Percentiles rank a stretch among this genome's conserved stretches.
phyloP scores from a whole-genome alignment of 1,140 invertebrate genomes.

The Steinernema khuongi region DNA sequence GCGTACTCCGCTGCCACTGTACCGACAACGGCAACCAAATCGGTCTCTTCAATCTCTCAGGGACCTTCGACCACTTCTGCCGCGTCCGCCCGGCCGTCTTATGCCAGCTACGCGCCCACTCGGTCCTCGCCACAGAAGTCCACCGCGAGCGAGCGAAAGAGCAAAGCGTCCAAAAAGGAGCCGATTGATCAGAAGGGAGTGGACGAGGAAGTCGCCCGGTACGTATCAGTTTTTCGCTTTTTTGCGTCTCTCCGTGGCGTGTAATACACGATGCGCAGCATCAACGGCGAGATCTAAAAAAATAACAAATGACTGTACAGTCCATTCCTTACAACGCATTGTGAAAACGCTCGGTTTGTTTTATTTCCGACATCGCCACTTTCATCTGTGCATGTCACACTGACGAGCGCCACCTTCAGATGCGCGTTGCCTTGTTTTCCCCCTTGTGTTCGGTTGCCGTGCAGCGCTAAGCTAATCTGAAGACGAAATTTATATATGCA shows the following conservation, averaged over 20 bases:
- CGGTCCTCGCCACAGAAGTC: neutral
- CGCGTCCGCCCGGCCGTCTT: no score
- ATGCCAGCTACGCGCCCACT: neutral
- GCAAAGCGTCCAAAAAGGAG: conserved; percentile 33
- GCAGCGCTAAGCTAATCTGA: no score
- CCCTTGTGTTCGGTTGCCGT: no score
- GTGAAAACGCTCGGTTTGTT: neutral
- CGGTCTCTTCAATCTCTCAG: neutral
- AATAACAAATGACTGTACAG: no score
- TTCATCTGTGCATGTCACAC: neutral
- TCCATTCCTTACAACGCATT: no score
- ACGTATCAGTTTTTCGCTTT: neutral
- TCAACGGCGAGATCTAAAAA: no score
- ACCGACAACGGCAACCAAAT: neutral
- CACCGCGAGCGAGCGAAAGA: neutral
- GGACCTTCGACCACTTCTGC: neutral
- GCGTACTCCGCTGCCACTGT: neutral
- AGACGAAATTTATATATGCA: no score
- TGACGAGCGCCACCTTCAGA: neutral
- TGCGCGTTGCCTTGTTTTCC: no score
- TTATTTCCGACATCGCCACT: neutral
- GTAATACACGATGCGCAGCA: no score
- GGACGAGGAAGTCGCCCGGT: conserved; percentile 3
- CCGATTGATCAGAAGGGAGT: conserved; percentile 24
- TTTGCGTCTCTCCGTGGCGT: no score